Conservation (phyloP, 2,888 invertebrate genomes). For the Pterostichus niger region DNA sequence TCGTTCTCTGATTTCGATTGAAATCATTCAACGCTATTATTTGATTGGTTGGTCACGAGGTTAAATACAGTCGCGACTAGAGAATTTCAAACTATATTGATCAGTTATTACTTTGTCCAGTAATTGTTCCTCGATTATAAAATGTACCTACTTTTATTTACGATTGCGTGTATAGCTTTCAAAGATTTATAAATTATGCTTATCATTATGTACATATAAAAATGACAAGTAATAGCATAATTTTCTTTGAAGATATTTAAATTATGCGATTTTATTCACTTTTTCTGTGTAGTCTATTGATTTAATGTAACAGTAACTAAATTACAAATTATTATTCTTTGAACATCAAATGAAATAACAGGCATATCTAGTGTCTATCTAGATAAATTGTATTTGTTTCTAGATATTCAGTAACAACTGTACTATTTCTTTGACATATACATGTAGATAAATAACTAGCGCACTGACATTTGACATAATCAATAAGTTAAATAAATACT, state of each 20-base stretch:
- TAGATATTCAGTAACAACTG: too few relatives aligned
- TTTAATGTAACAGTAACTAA: neutral
- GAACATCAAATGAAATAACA: too few relatives aligned
- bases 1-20: too few relatives aligned
- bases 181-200: conserved; percentile 15
- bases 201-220: conserved; percentile 19
- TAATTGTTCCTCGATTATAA: neutral
- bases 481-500: too few relatives aligned
- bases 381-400: too few relatives aligned
- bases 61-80: neutral
- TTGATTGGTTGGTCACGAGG: neutral
- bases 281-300: neutral
- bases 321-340: too few relatives aligned
- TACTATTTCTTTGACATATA: too few relatives aligned
- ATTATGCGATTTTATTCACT: neutral
- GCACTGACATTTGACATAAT: too few relatives aligned
- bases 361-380: too few relatives aligned
- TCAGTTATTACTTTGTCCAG: conserved; percentile 1
- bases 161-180: neutral
- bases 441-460: too few relatives aligned
- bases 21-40: neutral
- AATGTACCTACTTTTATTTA: neutral
- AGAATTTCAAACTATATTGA: neutral
- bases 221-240: neutral
- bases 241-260: conserved; percentile 15